A percentile compares a stretch with the other conserved stretches of the same genome.
phyloP scores from a whole-genome alignment of 1,140 invertebrate genomes.

The Holotrichia oblita region DNA sequence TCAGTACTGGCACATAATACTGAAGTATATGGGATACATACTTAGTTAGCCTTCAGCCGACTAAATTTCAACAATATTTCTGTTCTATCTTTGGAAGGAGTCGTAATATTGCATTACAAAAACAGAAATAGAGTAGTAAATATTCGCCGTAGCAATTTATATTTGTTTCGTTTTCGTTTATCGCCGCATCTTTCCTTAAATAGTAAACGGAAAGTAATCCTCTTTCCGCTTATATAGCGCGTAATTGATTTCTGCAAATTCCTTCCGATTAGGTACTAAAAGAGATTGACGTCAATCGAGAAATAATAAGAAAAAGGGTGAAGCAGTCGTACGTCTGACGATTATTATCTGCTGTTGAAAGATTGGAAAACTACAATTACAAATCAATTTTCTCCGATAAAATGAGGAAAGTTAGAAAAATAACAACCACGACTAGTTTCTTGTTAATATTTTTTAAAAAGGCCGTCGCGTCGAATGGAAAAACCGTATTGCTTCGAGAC shows the following conservation, averaged over 20 bases:
- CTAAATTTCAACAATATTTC: too few species aligned
- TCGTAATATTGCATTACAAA: too few species aligned
- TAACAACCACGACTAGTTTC: background rate
- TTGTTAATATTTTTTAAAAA: background rate
- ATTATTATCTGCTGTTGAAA: background rate
- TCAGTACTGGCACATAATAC: too few species aligned
- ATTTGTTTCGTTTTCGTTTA: background rate
- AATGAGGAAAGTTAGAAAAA: background rate
- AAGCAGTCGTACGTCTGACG: background rate
- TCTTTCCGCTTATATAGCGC: background rate
- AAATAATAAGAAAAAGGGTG: background rate
- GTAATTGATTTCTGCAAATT: background rate
- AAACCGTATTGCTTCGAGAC: background rate
- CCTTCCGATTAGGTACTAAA: background rate
- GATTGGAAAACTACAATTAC: conserved; percentile 17
- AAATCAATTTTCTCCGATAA: background rate
- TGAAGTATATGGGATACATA: too few species aligned
- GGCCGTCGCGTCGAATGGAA: background rate
- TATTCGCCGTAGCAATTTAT: background rate
- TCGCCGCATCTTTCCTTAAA: background rate
- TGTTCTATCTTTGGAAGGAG: too few species aligned
- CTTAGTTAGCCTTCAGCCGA: too few species aligned
- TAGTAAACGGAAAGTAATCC: background rate
- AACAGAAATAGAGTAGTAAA: too few species aligned
- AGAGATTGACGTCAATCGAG: background rate